These are phyloP conservation scores for Calephelis virginiensis DNA, from an alignment of 1,140 invertebrate genomes.

Conservation along the genomic window DNA sequence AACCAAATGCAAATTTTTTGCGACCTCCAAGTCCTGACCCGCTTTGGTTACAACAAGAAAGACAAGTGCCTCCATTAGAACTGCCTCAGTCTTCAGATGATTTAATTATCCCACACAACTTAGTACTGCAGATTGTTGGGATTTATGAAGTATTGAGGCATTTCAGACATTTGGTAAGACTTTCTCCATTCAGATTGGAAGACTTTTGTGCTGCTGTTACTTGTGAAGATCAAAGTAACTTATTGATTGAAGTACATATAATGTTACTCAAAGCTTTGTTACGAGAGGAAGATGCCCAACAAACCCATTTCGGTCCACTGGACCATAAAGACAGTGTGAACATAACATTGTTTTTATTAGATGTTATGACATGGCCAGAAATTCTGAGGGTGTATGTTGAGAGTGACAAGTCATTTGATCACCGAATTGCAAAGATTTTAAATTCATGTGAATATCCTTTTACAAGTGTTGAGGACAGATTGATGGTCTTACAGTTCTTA, in stretches of 20 bases:
- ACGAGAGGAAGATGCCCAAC: constrained; percentile 95
- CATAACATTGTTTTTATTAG: constrained; percentile 93
- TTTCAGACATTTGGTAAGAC: constrained; percentile 91
- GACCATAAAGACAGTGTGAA: constrained; percentile 98
- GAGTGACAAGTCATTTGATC: constrained; percentile 90
- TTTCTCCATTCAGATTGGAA: constrained; percentile 97
- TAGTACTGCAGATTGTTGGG: constrained; percentile 88
- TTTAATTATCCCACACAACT: constrained; percentile 87
- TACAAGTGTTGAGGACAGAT: constrained; percentile 87
- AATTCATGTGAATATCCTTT: constrained; percentile 93
- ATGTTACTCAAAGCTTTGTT: constrained; percentile 94
- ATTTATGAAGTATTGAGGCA: constrained; percentile 97
- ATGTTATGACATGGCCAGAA: constrained; percentile 97
- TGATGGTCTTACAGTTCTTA: constrained; percentile 93
- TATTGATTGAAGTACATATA: constrained; percentile 95
- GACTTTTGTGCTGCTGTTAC: constrained; percentile 96
- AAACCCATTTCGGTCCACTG: constrained; percentile 95
- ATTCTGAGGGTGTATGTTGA: constrained; percentile 92
- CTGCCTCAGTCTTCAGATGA: constrained; percentile 95
- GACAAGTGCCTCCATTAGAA: constrained; percentile 86
- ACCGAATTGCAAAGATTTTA: constrained; percentile 83
- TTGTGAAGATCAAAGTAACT: constrained; percentile 93
- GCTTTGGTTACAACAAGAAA: constrained; percentile 89
- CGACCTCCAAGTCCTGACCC: constrained; percentile 91
- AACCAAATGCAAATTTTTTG: constrained; percentile 67